phyloP scores from a whole-genome alignment of 2,888 invertebrate genomes.

The Agonopterix heracliana region DNA sequence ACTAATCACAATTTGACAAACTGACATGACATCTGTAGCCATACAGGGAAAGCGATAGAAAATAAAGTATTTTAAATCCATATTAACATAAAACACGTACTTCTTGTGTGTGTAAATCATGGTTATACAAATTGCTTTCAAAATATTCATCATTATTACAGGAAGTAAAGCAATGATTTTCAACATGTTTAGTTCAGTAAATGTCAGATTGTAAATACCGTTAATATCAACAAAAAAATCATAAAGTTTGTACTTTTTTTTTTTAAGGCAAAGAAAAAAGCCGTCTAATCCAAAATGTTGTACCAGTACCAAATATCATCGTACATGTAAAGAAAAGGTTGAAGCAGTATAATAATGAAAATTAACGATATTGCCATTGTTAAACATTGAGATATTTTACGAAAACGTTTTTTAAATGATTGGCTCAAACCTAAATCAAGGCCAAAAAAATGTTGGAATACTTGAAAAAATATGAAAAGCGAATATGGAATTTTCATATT shows the following conservation, averaged over 20 bases:
- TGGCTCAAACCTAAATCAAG: conserved; percentile 2
- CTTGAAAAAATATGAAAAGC: not conserved
- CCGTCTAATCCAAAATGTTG: conserved; percentile 1
- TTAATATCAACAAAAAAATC: conserved; percentile 6
- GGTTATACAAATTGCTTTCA: not conserved
- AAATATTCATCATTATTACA: not conserved
- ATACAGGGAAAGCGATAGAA: not conserved
- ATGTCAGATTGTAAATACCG: conserved; percentile 1
- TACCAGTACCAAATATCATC: not conserved
- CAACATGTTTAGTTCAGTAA: not conserved
- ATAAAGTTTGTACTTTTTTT: conserved; percentile 3
- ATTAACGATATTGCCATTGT: not conserved
- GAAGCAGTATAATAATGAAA: not conserved
- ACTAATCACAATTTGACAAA: not conserved
- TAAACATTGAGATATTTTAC: not conserved
- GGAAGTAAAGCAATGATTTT: conserved; percentile 1
- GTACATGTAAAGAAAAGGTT: not conserved
- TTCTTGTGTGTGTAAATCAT: not conserved
- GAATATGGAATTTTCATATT: not conserved
- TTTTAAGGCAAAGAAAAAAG: conserved; percentile 1
- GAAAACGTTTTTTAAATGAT: not conserved
- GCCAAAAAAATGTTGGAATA: conserved; percentile 3
- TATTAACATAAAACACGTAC: not conserved
- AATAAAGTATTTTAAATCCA: not conserved
- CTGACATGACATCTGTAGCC: not conserved